Evolutionary conservation across 2,888 invertebrate genomes (phyloP).

Genomic region (Scaptomyza polygonia): DNA sequence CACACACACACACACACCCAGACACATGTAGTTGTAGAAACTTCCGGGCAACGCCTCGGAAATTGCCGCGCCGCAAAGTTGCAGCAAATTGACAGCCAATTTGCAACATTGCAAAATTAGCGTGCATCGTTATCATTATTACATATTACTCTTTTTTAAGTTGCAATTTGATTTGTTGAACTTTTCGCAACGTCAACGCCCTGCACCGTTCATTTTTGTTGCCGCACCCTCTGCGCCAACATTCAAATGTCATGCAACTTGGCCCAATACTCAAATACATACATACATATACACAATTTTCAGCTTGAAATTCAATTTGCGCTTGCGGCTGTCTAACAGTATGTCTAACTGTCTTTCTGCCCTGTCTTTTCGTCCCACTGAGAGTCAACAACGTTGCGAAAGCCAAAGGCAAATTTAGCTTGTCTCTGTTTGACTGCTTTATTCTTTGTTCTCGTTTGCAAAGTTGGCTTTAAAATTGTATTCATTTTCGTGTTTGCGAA

Average conservation of each 20-base stretch:
- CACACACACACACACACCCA: constrained; percentile 1
- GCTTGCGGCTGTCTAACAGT: constrained; percentile 2
- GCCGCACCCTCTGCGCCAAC: not conserved
- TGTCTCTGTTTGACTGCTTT: constrained; percentile 3
- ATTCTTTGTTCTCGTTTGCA: not conserved
- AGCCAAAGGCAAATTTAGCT: constrained; percentile 6
- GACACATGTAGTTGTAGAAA: constrained; percentile 18
- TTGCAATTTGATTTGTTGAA: not conserved
- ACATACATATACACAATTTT: not conserved
- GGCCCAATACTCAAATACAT: not conserved
- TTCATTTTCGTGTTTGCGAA: not conserved
- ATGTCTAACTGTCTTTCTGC: not conserved
- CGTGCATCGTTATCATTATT: constrained; percentile 22
- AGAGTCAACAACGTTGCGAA: too few relatives aligned
- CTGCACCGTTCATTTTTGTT: not conserved
- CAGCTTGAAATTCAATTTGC: constrained; percentile 1
- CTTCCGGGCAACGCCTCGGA: constrained; percentile 44
- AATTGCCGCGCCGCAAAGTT: constrained; percentile 31
- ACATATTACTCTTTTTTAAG: not conserved
- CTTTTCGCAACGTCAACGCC: not conserved
- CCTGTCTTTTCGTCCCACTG: not conserved
- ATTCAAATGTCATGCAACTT: not conserved
- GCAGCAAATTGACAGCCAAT: constrained; percentile 48
- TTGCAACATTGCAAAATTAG: constrained; percentile 57
- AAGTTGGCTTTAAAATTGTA: not conserved